Conservation (phyloP, 2,888 invertebrate genomes). For the Conchocele bisecta region DNA sequence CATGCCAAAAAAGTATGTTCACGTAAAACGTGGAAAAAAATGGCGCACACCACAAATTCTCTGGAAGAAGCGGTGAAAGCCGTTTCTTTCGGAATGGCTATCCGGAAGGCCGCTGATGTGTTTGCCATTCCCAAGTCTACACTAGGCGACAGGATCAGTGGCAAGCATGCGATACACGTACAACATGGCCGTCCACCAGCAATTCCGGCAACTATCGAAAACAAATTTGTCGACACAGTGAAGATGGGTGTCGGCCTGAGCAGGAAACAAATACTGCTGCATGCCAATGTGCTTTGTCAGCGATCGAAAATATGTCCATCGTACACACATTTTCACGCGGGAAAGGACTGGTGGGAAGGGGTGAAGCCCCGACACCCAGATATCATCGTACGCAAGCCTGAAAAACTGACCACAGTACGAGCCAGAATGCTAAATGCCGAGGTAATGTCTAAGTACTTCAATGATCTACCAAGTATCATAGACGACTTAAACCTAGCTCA, state of each 20-base stretch:
- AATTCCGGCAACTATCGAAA: constrained; percentile 26
- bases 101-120: constrained; percentile 21
- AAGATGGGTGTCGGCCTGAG: constrained; percentile 44
- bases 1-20: not conserved
- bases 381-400: not conserved
- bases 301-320: not conserved
- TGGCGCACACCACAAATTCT: not conserved
- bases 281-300: constrained; percentile 5
- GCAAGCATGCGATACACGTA: constrained; percentile 5
- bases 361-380: not conserved
- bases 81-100: constrained; percentile 6
- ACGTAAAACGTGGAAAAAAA: not conserved
- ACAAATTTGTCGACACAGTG: constrained; percentile 38
- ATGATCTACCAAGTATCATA: not conserved
- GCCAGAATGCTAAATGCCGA: constrained; percentile 12
- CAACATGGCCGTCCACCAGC: constrained; percentile 24
- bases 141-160: constrained; percentile 30
- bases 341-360: constrained; percentile 5
- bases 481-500: not conserved
- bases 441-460: constrained; percentile 8
- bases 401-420: not conserved
- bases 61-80: constrained; percentile 1
- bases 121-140: constrained; percentile 39
- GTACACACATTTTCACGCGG: constrained; percentile 4
- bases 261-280: constrained; percentile 9